A percentile compares a stretch with the other conserved stretches of the same genome.
Conservation (phyloP, 2,113 vertebrate species). For the Mus pahari region DNA sequence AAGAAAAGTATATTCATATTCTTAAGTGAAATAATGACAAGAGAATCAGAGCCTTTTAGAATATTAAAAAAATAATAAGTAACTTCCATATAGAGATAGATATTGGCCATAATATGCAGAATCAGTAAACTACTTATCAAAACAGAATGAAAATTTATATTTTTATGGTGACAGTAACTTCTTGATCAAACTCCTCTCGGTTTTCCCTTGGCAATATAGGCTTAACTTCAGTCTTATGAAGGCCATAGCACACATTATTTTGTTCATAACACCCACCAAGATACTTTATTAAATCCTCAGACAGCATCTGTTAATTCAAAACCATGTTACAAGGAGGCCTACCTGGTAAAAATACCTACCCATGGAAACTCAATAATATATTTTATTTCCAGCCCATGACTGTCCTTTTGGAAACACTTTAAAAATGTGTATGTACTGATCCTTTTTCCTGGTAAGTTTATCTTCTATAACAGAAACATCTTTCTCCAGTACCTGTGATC, state of each 20-base stretch:
- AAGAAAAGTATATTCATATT: neutral
- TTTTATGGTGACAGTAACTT: neutral
- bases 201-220: neutral
- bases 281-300: neutral
- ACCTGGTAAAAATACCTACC: neutral
- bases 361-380: neutral
- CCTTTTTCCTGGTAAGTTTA: neutral
- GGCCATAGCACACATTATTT: neutral
- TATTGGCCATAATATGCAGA: neutral
- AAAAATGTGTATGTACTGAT: neutral
- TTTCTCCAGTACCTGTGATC: neutral
- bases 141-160: constrained; percentile 10
- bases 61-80: neutral
- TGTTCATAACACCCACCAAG: neutral
- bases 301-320: neutral
- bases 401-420: neutral
- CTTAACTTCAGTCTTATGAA: neutral
- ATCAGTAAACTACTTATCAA: neutral
- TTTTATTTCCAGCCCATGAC: neutral
- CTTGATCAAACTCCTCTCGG: neutral
- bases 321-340: neutral
- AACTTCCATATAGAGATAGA: neutral
- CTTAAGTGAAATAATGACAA: constrained; percentile 16
- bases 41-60: neutral
- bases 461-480: neutral